phyloP scores from a whole-genome alignment of 2,113 vertebrate genomes.

The Xiphophorus hellerii region DNA sequence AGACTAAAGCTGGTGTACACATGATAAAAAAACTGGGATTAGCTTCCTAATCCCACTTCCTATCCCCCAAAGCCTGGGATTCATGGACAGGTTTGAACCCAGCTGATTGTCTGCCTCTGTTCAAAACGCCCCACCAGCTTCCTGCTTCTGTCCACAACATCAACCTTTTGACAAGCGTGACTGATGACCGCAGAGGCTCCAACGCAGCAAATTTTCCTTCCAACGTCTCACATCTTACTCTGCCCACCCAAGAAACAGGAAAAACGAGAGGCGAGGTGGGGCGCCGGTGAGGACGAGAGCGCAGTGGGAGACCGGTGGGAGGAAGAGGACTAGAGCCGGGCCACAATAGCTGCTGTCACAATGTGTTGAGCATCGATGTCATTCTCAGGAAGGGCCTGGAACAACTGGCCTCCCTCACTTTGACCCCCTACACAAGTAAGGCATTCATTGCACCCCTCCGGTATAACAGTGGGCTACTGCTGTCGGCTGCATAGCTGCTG shows the following conservation, averaged over 20 bases:
- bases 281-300: slow-evolving; percentile 37
- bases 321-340: slow-evolving; percentile 66
- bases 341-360: slow-evolving; percentile 77
- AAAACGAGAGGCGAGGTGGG: slow-evolving; percentile 56
- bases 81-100: slow-evolving; percentile 45
- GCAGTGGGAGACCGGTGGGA: slow-evolving; percentile 56
- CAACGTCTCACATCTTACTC: slow-evolving; percentile 6
- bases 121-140: slow-evolving; percentile 23
- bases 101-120: slow-evolving; percentile 23
- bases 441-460: slow-evolving; percentile 48
- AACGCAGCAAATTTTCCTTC: slow-evolving; percentile 20
- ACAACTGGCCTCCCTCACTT: slow-evolving; percentile 69
- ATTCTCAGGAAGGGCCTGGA: slow-evolving; percentile 66
- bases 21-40: slow-evolving; percentile 67
- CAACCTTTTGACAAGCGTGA: slow-evolving; percentile 19
- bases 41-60: slow-evolving; percentile 78
- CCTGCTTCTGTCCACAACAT: slow-evolving; percentile 30
- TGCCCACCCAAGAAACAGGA: slow-evolving; percentile 40
- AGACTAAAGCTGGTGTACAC: slow-evolving; percentile 56
- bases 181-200: slow-evolving; percentile 4
- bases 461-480: slow-evolving; percentile 29
- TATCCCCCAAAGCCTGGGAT: slow-evolving; percentile 76
- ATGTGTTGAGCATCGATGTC: slow-evolving; percentile 58
- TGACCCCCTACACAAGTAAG: slow-evolving; percentile 70
- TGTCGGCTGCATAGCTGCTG: slow-evolving; percentile 47